These are phyloP conservation scores for Notarius lentiginosus DNA, from an alignment of 2,113 vertebrate species.

Conservation along the genomic window DNA sequence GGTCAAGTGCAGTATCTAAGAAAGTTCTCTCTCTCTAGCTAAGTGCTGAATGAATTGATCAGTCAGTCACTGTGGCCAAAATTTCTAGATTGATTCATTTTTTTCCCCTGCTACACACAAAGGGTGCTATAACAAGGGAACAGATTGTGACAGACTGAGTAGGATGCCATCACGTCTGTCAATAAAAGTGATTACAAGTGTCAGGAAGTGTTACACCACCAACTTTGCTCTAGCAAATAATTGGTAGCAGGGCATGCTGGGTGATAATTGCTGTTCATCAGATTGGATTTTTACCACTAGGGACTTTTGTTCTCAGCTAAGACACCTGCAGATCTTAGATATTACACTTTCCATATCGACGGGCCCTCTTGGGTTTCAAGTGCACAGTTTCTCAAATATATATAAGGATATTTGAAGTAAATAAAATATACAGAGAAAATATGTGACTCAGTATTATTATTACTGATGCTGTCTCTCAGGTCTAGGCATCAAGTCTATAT, in stretches of 20 bases:
- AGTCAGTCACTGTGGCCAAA: not conserved
- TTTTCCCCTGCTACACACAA: slow-evolving; percentile 7
- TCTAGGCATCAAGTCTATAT: not conserved
- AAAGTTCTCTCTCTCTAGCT: not conserved
- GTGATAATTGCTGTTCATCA: slow-evolving; percentile 45
- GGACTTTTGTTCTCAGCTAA: slow-evolving; percentile 27
- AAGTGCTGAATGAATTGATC: not conserved
- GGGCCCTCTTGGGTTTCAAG: not conserved
- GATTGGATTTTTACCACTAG: slow-evolving; percentile 14
- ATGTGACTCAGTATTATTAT: not conserved
- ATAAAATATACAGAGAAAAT: slow-evolving; percentile 23
- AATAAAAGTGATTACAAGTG: slow-evolving; percentile 38
- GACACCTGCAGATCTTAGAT: slow-evolving; percentile 36
- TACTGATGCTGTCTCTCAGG: slow-evolving; percentile 14
- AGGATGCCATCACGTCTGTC: slow-evolving; percentile 27
- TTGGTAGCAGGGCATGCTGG: slow-evolving; percentile 40
- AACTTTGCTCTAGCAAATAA: slow-evolving; percentile 12
- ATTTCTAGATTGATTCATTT: slow-evolving; percentile 12
- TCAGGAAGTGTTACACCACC: slow-evolving; percentile 28
- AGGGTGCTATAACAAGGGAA: slow-evolving; percentile 25
- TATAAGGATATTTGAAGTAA: slow-evolving; percentile 18
- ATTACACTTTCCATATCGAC: slow-evolving; percentile 31
- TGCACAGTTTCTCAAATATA: slow-evolving; percentile 14
- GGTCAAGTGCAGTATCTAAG: not conserved
- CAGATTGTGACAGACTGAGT: not conserved